Percentiles rank a stretch among this genome's conserved stretches.
Conservation (phyloP, 1,140 invertebrate genomes). For the Venturia canescens region DNA sequence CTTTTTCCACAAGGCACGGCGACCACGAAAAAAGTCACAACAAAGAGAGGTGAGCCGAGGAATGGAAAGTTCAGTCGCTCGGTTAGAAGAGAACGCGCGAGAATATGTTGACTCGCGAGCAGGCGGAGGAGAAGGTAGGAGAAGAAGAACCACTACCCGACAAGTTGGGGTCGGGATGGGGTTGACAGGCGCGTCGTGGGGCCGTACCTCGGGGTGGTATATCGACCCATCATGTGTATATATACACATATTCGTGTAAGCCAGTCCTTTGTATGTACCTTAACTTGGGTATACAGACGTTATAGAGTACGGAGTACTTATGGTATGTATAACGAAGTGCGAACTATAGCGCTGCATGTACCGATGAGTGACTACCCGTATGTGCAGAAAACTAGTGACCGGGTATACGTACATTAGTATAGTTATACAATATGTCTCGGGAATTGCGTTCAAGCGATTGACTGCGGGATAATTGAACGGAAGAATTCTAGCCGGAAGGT, state of each 20-base stretch:
- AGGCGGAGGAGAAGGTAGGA: conserved; percentile 11
- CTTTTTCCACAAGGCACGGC: neutral
- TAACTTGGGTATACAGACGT: neutral
- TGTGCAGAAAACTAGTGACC: neutral
- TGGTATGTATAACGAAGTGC: conserved; percentile 39
- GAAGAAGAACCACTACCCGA: neutral
- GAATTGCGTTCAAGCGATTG: too few relatives aligned
- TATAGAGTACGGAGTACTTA: conserved; percentile 21
- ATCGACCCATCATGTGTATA: conserved; percentile 63
- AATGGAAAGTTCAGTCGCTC: neutral
- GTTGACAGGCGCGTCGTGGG: conserved; percentile 61
- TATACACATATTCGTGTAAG: conserved; percentile 41
- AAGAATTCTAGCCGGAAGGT: too few relatives aligned
- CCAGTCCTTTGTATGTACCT: conserved; percentile 20
- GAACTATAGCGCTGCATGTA: conserved; percentile 17
- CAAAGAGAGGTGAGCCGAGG: neutral
- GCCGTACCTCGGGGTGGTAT: conserved; percentile 61
- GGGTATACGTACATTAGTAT: neutral
- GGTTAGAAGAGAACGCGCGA: neutral
- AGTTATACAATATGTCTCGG: neutral
- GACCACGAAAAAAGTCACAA: neutral
- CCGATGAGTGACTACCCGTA: neutral
- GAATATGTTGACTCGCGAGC: conserved; percentile 9
- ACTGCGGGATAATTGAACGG: too few relatives aligned
- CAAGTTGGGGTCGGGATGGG: conserved; percentile 45